These are phyloP conservation scores for Platysteira castanea DNA, from an alignment of 2,113 vertebrate species.

Conservation along the genomic window DNA sequence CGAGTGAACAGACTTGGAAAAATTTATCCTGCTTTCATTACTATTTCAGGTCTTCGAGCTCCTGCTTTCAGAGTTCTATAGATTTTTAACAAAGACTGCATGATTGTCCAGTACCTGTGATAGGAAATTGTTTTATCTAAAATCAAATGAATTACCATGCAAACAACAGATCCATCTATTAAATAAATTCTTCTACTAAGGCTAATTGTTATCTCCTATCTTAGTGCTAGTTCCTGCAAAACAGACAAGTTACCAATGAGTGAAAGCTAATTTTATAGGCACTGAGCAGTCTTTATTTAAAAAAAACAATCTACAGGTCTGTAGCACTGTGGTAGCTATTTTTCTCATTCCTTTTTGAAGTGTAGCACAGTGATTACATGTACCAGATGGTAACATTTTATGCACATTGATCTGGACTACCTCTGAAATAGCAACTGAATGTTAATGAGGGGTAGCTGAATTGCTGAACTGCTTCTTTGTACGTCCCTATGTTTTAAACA, in stretches of 20 bases:
- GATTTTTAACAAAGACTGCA: background rate
- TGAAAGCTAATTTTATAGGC: background rate
- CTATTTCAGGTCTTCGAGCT: background rate
- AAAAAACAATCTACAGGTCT: background rate
- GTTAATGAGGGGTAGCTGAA: constrained; percentile 25
- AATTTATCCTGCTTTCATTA: background rate
- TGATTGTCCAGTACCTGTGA: background rate
- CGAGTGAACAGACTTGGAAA: background rate
- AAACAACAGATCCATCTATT: background rate
- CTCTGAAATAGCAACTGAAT: constrained; percentile 48
- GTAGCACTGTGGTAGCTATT: background rate
- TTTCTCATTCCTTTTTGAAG: background rate
- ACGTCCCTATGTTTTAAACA: background rate
- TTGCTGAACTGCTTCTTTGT: background rate
- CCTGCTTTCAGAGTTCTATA: background rate
- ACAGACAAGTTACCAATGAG: background rate
- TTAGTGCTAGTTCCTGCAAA: background rate
- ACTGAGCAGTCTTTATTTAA: background rate
- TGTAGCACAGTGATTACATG: background rate
- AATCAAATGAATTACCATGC: background rate
- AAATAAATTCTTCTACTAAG: background rate
- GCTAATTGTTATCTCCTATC: background rate
- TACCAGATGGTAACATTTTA: constrained; percentile 51
- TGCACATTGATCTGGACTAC: constrained; percentile 29
- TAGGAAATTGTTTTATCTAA: background rate